A percentile compares a stretch with the other conserved stretches of the same genome.
Evolutionary conservation across 2,113 vertebrate species (phyloP).

Genomic region (Sapayoa aenigma): DNA sequence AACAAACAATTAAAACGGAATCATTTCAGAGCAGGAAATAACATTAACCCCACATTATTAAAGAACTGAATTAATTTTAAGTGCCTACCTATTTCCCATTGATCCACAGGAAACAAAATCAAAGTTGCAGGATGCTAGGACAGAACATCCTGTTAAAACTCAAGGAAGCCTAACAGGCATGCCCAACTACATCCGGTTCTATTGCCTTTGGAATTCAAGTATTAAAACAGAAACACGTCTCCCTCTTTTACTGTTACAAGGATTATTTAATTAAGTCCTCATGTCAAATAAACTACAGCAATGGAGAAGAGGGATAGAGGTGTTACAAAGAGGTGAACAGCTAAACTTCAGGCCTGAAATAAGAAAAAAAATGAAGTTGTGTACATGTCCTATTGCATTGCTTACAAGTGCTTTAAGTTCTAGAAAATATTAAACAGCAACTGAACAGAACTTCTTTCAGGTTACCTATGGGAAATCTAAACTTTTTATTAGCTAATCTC

Average conservation of each 20-base stretch:
- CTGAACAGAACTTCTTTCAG: not conserved
- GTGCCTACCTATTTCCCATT: not conserved
- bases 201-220: not conserved
- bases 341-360: not conserved
- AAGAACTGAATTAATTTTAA: not conserved
- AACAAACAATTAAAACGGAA: not conserved
- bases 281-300: not conserved
- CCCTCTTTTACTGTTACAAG: not conserved
- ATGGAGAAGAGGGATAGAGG: fast-evolving
- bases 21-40: not conserved
- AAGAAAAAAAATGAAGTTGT: not conserved
- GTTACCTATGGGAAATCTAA: not conserved
- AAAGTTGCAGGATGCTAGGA: not conserved
- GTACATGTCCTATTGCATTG: not conserved
- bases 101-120: not conserved
- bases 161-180: not conserved
- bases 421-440: not conserved
- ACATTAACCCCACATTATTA: not conserved
- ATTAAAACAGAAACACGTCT: not conserved
- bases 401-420: not conserved
- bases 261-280: not conserved
- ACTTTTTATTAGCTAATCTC: not conserved
- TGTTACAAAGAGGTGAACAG: not conserved
- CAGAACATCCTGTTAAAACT: not conserved
- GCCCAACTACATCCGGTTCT: not conserved